Evolutionary conservation across 2,113 vertebrate species (phyloP).

Genomic region (Cinclus mexicanus): DNA sequence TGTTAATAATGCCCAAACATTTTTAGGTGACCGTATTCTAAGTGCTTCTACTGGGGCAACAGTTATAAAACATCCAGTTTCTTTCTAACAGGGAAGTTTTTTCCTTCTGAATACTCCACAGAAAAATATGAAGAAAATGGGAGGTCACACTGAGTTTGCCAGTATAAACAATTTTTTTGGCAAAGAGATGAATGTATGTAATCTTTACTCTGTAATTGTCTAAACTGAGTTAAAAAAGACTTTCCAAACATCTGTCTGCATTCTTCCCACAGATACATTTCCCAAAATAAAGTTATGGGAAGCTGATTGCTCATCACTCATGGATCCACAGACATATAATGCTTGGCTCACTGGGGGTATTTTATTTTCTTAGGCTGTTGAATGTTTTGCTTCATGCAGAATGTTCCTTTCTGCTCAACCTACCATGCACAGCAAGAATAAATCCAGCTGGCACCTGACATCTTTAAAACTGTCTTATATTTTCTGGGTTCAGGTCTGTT

Average conservation of each 20-base stretch:
- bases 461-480: neutral
- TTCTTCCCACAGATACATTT: constrained; percentile 35
- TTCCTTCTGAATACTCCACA: neutral
- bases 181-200: neutral
- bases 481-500: neutral
- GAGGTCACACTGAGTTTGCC: neutral
- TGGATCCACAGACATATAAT: neutral
- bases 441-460: neutral
- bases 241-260: constrained; percentile 5
- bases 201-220: constrained; percentile 6
- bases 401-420: neutral
- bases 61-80: neutral
- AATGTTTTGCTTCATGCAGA: neutral
- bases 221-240: neutral
- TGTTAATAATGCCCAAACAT: neutral
- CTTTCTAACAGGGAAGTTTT: neutral
- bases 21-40: neutral
- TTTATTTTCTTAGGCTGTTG: constrained; percentile 23
- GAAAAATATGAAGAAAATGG: constrained; percentile 31
- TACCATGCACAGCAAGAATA: neutral
- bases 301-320: neutral
- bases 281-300: constrained; percentile 9
- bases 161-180: constrained; percentile 27
- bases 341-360: neutral
- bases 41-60: neutral